phyloP scores from a whole-genome alignment of 2,797 vertebrate genomes.

The Paratrypauchen microcephalus region DNA sequence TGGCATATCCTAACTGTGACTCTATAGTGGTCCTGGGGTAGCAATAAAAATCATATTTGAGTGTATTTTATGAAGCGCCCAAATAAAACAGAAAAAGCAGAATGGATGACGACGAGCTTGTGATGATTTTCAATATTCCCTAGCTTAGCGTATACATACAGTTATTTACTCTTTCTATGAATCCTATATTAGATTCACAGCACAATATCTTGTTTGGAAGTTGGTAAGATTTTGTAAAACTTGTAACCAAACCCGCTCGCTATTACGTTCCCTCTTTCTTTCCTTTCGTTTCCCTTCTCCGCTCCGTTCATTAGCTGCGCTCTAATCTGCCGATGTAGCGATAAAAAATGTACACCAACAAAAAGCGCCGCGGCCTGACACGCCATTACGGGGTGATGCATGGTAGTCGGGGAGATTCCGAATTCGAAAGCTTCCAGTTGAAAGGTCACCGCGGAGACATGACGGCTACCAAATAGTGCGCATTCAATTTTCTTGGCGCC shows the following conservation, averaged over 20 bases:
- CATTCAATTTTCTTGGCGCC: conserved; percentile 35
- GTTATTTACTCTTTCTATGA: conserved; percentile 63
- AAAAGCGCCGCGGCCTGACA: conserved; percentile 55
- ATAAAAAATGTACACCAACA: conserved; percentile 69
- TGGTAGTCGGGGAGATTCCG: conserved; percentile 47
- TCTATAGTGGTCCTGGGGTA: conserved; percentile 52
- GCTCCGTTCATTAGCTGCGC: conserved; percentile 75
- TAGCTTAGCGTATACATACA: conserved; percentile 52
- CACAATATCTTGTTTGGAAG: conserved; percentile 60
- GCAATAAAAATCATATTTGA: conserved; percentile 64
- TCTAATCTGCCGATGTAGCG: conserved; percentile 78
- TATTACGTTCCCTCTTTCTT: background rate
- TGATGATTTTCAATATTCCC: conserved; percentile 62
- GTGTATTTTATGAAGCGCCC: conserved; percentile 63
- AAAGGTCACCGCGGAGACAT: conserved; percentile 69
- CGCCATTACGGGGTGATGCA: conserved; percentile 75
- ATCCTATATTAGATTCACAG: conserved; percentile 63
- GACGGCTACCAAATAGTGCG: conserved; percentile 49
- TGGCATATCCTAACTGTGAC: conserved; percentile 14
- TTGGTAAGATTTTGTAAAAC: conserved; percentile 46
- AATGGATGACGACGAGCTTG: conserved; percentile 53
- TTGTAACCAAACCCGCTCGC: conserved; percentile 45
- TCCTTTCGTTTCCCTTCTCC: background rate
- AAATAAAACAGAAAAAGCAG: conserved; percentile 26
- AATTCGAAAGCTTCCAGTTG: conserved; percentile 62